Conservation (phyloP, 2,113 vertebrate species). For the Nesospiza acunhae region DNA sequence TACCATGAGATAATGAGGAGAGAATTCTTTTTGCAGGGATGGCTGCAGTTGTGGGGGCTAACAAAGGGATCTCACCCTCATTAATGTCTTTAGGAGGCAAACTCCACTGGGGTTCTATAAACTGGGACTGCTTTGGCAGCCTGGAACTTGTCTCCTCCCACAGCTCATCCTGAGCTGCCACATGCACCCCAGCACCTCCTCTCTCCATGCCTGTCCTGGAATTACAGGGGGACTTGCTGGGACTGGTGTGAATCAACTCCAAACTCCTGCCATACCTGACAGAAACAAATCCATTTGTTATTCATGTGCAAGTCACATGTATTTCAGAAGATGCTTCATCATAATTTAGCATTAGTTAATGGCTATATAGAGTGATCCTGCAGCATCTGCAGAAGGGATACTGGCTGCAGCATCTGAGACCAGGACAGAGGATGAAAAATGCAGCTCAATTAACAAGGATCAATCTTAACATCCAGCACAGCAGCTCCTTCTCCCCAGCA, state of each 20-base stretch:
- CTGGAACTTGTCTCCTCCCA: background rate
- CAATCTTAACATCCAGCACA: background rate
- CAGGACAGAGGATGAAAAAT: background rate
- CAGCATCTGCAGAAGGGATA: conserved; percentile 38
- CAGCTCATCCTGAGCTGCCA: background rate
- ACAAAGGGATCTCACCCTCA: background rate
- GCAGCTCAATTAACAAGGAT: background rate
- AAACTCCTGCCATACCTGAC: background rate
- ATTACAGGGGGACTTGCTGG: background rate
- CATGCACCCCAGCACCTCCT: background rate
- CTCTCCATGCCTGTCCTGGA: background rate
- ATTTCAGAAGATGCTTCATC: conserved; percentile 56
- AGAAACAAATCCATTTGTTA: conserved; percentile 36
- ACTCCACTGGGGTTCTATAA: background rate
- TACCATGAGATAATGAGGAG: background rate
- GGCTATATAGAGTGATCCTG: conserved; percentile 55
- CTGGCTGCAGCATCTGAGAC: conserved; percentile 5
- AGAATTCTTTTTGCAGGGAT: background rate
- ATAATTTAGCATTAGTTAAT: conserved; percentile 64
- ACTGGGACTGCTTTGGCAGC: background rate
- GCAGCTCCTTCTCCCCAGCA: background rate
- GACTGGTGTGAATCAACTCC: background rate
- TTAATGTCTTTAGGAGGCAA: background rate
- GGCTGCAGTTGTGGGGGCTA: background rate
- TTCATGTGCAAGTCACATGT: conserved; percentile 27